These are phyloP conservation scores for Coptotermes formosanus DNA, from an alignment of 1,140 invertebrate genomes.

Conservation along the genomic window DNA sequence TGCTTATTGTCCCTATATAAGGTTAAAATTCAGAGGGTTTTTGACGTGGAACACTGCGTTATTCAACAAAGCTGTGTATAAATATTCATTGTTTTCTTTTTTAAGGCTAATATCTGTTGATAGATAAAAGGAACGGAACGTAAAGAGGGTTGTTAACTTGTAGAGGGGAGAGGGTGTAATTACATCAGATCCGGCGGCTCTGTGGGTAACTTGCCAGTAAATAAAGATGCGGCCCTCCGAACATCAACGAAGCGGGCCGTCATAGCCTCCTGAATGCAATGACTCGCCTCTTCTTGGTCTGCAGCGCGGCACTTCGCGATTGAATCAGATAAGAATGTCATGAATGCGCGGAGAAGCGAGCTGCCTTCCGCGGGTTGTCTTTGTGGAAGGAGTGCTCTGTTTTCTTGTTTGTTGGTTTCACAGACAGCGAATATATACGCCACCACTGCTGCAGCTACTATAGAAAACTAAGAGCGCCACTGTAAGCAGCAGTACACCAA, in stretches of 20 bases:
- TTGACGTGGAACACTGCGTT: not conserved
- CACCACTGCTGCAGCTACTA: no score
- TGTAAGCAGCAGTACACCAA: no score
- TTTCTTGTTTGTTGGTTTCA: no score
- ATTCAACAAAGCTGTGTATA: conserved; percentile 2
- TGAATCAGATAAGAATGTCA: not conserved
- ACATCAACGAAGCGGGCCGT: not conserved
- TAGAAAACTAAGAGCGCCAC: no score
- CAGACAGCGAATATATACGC: no score
- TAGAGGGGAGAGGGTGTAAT: not conserved
- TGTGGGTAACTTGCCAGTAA: not conserved
- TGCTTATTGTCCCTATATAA: no score
- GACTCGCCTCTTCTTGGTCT: not conserved
- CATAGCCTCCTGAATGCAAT: not conserved
- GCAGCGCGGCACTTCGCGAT: not conserved
- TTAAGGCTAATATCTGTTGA: conserved; percentile 13
- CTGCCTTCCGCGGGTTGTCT: not conserved
- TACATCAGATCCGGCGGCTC: not conserved
- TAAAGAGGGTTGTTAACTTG: conserved; percentile 16
- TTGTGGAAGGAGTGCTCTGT: no score
- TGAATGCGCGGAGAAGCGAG: no score
- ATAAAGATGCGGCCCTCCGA: not conserved
- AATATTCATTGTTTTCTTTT: conserved; percentile 18
- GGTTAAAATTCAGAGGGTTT: not conserved
- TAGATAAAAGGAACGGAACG: not conserved